Percentiles rank a stretch among this genome's conserved stretches.
These are phyloP conservation scores for Heterotis niloticus DNA, from an alignment of 2,113 vertebrate genomes.

Conservation along the genomic window DNA sequence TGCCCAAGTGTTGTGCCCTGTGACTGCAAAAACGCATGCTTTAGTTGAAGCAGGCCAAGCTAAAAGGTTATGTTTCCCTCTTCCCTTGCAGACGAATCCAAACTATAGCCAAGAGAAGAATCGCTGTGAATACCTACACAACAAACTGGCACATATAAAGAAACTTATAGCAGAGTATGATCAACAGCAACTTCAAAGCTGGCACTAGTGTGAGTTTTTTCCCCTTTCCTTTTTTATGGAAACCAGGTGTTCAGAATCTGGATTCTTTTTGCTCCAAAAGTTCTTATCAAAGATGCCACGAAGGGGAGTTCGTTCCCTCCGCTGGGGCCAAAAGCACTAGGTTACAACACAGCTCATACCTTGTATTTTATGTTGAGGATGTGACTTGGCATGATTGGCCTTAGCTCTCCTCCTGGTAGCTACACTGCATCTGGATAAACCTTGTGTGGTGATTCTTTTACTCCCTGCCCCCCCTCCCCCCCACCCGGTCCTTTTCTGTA, in stretches of 20 bases:
- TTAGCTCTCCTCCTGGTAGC: slow-evolving; percentile 36
- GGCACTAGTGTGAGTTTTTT: slow-evolving; percentile 52
- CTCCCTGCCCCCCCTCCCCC: slow-evolving; percentile 19
- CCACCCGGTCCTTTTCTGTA: slow-evolving; percentile 31
- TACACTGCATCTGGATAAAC: slow-evolving; percentile 47
- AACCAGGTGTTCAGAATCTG: slow-evolving; percentile 54
- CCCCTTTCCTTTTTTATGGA: slow-evolving; percentile 45
- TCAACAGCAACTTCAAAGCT: slow-evolving; percentile 84
- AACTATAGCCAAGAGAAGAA: slow-evolving; percentile 96
- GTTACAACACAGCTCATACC: slow-evolving; percentile 49
- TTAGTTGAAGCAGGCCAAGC: slow-evolving; percentile 9
- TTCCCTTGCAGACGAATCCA: slow-evolving; percentile 79
- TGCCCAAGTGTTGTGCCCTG: neutral
- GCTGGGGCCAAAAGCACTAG: slow-evolving; percentile 49
- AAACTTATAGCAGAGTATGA: slow-evolving; percentile 93
- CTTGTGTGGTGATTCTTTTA: slow-evolving; percentile 39
- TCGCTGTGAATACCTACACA: slow-evolving; percentile 97
- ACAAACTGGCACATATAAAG: slow-evolving; percentile 98
- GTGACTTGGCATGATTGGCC: slow-evolving; percentile 36
- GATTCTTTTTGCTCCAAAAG: slow-evolving; percentile 49
- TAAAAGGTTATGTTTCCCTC: slow-evolving; percentile 11
- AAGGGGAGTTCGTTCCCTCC: slow-evolving; percentile 45
- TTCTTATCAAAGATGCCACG: slow-evolving; percentile 55
- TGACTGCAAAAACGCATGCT: neutral
- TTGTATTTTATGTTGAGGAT: slow-evolving; percentile 36